A percentile compares a stretch with the other conserved stretches of the same genome.
phyloP scores from a whole-genome alignment of 2,113 vertebrate genomes.

The Neoarius graeffei region DNA sequence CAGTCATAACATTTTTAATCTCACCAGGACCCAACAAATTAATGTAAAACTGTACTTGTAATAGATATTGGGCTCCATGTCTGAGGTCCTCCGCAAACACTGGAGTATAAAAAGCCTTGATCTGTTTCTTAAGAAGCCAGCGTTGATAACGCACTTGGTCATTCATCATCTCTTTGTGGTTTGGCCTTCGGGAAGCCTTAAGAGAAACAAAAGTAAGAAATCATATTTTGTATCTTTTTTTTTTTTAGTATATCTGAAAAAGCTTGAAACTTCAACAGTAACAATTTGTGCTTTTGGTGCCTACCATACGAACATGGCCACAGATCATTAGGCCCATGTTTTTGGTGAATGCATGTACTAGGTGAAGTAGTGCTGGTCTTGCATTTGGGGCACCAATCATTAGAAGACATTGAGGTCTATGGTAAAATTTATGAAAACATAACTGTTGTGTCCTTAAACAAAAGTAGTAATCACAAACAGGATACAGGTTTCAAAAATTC shows the following conservation, averaged over 20 bases:
- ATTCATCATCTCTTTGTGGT: conserved; percentile 84
- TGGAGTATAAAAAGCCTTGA: conserved; percentile 90
- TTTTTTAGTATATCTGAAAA: not conserved
- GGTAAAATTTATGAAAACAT: conserved; percentile 25
- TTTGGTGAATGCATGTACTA: conserved; percentile 94
- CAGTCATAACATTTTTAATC: not conserved
- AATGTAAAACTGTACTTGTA: conserved; percentile 77
- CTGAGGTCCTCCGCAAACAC: conserved; percentile 90
- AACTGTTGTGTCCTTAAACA: not conserved
- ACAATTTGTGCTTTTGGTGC: conserved; percentile 43
- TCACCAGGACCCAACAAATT: not conserved
- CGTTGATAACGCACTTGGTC: conserved; percentile 86
- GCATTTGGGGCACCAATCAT: conserved; percentile 89
- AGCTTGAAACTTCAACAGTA: not conserved
- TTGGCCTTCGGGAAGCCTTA: conserved; percentile 86
- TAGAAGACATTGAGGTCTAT: conserved; percentile 93
- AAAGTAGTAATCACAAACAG: not conserved
- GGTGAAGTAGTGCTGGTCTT: conserved; percentile 89
- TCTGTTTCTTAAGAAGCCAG: conserved; percentile 89
- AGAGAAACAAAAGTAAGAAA: conserved; percentile 26
- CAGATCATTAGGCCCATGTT: conserved; percentile 95
- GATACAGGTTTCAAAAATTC: not conserved
- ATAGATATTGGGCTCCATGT: conserved; percentile 87
- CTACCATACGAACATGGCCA: conserved; percentile 86
- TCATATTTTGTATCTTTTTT: not conserved